Percentiles rank a stretch among this genome's conserved stretches.
Conservation (phyloP, 1,140 invertebrate genomes). For the Leptestheria dahalacensis region DNA sequence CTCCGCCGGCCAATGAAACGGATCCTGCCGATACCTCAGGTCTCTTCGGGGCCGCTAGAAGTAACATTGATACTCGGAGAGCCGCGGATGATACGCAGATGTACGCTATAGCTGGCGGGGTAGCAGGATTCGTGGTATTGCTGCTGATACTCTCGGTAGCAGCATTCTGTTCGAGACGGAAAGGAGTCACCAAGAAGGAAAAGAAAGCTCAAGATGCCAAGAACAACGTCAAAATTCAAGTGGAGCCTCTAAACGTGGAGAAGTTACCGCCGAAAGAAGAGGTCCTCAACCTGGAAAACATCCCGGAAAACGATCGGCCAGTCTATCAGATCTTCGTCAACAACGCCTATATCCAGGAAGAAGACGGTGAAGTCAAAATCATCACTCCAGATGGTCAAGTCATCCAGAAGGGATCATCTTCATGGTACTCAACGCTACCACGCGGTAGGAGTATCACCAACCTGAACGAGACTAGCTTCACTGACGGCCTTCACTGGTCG, state of each 20-base stretch:
- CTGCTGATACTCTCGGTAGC: slow-evolving; percentile 18
- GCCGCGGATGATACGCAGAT: slow-evolving; percentile 20
- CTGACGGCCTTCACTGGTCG: slow-evolving; percentile 7
- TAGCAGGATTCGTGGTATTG: slow-evolving; percentile 20
- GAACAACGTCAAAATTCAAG: neutral
- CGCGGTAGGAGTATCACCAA: neutral
- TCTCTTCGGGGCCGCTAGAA: neutral
- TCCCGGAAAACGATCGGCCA: slow-evolving; percentile 5
- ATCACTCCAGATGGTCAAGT: slow-evolving; percentile 18
- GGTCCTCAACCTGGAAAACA: neutral
- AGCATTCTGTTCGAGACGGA: slow-evolving; percentile 2
- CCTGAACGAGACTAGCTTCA: neutral
- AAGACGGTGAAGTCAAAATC: slow-evolving; percentile 23
- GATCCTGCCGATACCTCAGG: neutral
- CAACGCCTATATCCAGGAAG: slow-evolving; percentile 20
- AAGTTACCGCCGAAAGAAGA: neutral
- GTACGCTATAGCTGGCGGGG: slow-evolving; percentile 23
- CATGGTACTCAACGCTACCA: slow-evolving; percentile 12
- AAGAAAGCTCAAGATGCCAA: neutral
- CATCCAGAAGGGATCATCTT: neutral
- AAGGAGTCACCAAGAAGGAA: slow-evolving; percentile 3
- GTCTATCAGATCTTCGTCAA: slow-evolving; percentile 22
- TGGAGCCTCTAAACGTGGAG: neutral
- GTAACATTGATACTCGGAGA: slow-evolving; percentile 4
- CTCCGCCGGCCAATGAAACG: slow-evolving; percentile 15